Percentiles rank a stretch among this genome's conserved stretches.
These are phyloP conservation scores for Phylloscopus collybita DNA, from an alignment of 2,797 vertebrate species.

Conservation along the genomic window DNA sequence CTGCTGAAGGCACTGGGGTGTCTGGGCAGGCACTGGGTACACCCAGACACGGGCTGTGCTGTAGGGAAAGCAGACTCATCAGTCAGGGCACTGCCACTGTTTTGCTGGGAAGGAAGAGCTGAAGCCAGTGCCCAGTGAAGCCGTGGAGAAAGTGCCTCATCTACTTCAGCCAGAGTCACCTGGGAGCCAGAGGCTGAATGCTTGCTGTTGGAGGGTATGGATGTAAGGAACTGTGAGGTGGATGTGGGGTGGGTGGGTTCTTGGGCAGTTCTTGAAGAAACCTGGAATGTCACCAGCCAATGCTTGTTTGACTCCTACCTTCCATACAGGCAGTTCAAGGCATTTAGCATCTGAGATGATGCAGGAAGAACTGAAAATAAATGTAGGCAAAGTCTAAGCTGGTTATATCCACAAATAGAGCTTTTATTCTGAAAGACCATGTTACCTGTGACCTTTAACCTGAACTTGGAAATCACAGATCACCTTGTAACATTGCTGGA, in stretches of 20 bases:
- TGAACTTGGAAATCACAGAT: not conserved
- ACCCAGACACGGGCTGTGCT: not conserved
- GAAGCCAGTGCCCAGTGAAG: not conserved
- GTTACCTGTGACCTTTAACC: not conserved
- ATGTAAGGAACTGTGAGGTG: not conserved
- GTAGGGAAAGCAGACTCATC: not conserved
- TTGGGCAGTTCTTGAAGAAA: not conserved
- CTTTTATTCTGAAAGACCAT: not conserved
- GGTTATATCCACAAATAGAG: not conserved
- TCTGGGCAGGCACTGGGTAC: not conserved
- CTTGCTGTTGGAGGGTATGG: not conserved
- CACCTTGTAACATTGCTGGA: not conserved
- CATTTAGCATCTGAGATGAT: not conserved
- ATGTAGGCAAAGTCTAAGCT: not conserved
- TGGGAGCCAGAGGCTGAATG: not conserved
- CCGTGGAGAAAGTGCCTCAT: not conserved
- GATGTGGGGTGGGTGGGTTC: not conserved
- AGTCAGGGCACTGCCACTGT: not conserved
- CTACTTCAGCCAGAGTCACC: not conserved
- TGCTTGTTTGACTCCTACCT: not conserved
- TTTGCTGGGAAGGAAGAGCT: not conserved
- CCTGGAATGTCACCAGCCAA: not conserved
- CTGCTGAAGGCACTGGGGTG: not conserved
- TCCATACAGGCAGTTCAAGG: fast-evolving
- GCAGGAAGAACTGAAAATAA: not conserved